Percentiles rank a stretch among this genome's conserved stretches.
phyloP scores from a whole-genome alignment of 2,113 vertebrate species.

The Pyxicephalus adspersus region DNA sequence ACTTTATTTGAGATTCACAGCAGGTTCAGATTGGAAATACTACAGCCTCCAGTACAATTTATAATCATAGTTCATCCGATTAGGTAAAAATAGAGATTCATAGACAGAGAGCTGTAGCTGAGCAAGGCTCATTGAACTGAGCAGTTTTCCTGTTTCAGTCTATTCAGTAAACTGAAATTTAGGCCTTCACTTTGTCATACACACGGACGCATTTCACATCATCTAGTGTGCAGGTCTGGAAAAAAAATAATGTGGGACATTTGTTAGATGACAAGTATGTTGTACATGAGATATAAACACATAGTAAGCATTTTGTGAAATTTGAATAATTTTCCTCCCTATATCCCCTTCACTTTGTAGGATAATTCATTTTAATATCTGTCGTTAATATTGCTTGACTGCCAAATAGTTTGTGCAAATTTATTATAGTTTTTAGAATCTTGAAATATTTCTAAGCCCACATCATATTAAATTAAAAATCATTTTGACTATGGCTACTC shows the following conservation, averaged over 20 bases:
- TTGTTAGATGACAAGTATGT: background rate
- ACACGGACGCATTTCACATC: slow-evolving; percentile 76
- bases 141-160: slow-evolving; percentile 55
- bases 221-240: slow-evolving; percentile 79
- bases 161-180: slow-evolving; percentile 32
- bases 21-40: slow-evolving; percentile 25
- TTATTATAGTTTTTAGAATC: no score
- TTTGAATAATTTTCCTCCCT: no score
- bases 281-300: no score
- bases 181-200: slow-evolving; percentile 78
- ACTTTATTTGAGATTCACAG: slow-evolving; percentile 38
- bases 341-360: background rate
- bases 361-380: background rate
- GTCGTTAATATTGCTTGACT: background rate
- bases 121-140: slow-evolving; percentile 54
- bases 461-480: no score
- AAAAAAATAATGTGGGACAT: slow-evolving; percentile 1
- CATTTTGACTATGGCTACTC: no score
- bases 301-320: no score
- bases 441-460: no score
- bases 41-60: slow-evolving; percentile 16
- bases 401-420: no score
- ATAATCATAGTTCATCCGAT: slow-evolving; percentile 9
- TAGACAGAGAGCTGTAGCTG: background rate
- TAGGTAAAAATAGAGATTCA: slow-evolving; percentile 8